Evolutionary conservation across 37 sponge, comb jelly and placozoan genomes (phyloP).

Genomic region (Cliona cf. orientalis): DNA sequence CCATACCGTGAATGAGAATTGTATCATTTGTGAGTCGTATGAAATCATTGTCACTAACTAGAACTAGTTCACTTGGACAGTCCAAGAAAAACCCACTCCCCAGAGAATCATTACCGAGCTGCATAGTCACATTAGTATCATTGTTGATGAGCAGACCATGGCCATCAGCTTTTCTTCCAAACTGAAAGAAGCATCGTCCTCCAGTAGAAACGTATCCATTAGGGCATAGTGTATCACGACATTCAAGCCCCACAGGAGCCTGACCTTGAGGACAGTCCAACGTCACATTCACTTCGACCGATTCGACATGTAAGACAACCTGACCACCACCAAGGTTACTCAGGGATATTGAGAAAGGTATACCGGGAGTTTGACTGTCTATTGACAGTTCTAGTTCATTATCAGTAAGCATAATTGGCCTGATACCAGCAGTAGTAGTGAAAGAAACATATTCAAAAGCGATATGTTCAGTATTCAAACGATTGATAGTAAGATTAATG

Average conservation of each 20-base stretch:
- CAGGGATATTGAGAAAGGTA: constrained; percentile 13
- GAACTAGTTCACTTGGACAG: not conserved
- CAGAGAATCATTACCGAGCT: constrained; percentile 16
- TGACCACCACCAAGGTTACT: not conserved
- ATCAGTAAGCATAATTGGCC: too few relatives aligned
- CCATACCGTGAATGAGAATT: not conserved
- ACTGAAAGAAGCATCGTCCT: constrained; percentile 2
- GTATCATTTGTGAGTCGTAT: not conserved
- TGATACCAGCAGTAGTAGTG: too few relatives aligned
- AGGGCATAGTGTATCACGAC: constrained; percentile 4
- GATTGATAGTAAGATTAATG: too few relatives aligned
- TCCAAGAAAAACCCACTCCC: not conserved
- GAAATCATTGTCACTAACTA: not conserved
- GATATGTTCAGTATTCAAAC: too few relatives aligned
- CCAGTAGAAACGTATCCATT: not conserved
- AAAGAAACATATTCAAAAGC: too few relatives aligned
- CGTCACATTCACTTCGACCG: not conserved
- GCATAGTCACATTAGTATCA: not conserved
- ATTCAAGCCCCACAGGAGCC: not conserved
- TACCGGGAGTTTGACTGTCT: not conserved
- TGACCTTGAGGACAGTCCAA: constrained; percentile 1
- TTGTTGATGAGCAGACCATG: too few relatives aligned
- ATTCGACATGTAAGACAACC: not conserved
- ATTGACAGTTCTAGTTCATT: not conserved
- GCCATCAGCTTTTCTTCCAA: not conserved